phyloP scores from a whole-genome alignment of 2,113 vertebrate species.

The Nycticorax nycticorax region DNA sequence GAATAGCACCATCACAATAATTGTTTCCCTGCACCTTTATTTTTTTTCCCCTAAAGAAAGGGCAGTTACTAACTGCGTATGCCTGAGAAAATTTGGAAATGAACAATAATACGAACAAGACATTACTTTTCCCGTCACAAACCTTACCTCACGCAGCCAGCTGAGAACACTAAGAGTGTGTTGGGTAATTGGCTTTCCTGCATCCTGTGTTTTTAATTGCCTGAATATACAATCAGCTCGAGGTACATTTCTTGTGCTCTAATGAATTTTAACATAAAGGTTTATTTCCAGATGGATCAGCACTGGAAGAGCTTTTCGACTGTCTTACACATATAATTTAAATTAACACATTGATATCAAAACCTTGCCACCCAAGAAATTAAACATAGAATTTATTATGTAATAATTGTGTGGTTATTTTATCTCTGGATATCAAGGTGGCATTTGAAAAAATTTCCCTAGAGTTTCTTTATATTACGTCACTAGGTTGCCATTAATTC shows the following conservation, averaged over 20 bases:
- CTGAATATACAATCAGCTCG: conserved; percentile 31
- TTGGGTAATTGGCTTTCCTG: conserved; percentile 50
- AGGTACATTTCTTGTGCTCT: conserved; percentile 39
- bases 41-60: background rate
- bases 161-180: background rate
- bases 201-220: conserved; percentile 38
- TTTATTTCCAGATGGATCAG: conserved; percentile 37
- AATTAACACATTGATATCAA: conserved; percentile 8
- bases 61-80: background rate
- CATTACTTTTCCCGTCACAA: conserved; percentile 25
- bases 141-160: conserved; percentile 8
- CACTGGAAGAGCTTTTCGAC: background rate
- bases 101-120: background rate
- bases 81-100: conserved; percentile 31
- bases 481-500: background rate
- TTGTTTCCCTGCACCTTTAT: background rate
- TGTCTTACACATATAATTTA: conserved; percentile 46
- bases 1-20: background rate
- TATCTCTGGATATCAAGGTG: background rate
- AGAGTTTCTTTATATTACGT: background rate
- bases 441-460: background rate
- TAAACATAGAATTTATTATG: conserved; percentile 11
- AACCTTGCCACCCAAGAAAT: conserved; percentile 19
- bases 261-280: conserved; percentile 43
- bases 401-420: conserved; percentile 3